Evolutionary conservation across 1,140 invertebrate genomes (phyloP), one percentile per base, ranked within the genome.

Genomic region (Prorops nasuta): DNA sequence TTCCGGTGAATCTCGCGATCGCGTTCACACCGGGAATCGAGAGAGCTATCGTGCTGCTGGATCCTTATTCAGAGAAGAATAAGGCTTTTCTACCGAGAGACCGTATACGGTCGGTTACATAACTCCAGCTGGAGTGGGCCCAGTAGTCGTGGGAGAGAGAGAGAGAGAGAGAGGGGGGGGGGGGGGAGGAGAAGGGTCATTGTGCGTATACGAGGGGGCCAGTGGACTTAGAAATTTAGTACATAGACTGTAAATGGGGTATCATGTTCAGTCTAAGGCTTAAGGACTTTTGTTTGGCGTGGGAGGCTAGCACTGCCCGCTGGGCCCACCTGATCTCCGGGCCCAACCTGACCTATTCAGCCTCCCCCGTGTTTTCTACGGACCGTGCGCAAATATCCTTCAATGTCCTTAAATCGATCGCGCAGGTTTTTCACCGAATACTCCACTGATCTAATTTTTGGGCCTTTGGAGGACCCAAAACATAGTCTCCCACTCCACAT

Each of bases 271-370:
- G 67, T 67, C 71, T 74, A 69, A 74, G 70, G 71, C 71, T 77
- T 74, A 77, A 72, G 66, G 71, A 75, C 72, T 76, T 76, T 76
- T 76, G 74, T 77, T 72, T 71, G 73, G 71, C 74, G 72, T 74
- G 73, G 74, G 74, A 76, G 74, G 73, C 71, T 75, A 49, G 49
- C 61, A 59, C 54, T 66, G 55, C 44, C 64, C 61, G 58, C 44
- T 46, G 51, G 54, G 48, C 58, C 56, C 49, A 51, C 55, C 64
- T 58, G 55, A 55, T 51, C 47, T 14, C 28, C 37, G 48, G 54
- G 49, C 44, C 63, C 51, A 61, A 58, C 57, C 56, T 57, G 56
- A 63, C 56, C 60, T 56, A 62, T 62, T 62, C 56, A 58, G 45
- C 45, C 46, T 56, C 51, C 53, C 58, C 55, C 58, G 42, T 54